Evolutionary conservation across 1,140 invertebrate species (phyloP), one percentile per base, ranked within the genome.

Genomic region (Drosophila dunni): DNA sequence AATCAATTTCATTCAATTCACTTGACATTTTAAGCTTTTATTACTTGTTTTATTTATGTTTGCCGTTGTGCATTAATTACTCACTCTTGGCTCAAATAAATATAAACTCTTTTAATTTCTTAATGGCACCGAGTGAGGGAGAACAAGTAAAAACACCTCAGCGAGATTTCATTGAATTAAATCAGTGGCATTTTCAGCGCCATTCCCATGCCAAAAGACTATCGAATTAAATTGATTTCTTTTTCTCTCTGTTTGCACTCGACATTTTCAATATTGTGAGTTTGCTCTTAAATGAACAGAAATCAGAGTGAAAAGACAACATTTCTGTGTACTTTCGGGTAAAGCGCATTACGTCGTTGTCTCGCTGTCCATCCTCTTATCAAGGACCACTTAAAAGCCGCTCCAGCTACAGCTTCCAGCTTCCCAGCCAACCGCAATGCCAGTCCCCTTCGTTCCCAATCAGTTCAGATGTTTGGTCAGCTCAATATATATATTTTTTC

Each of bases 381-480:
- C 82, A 88, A 79, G 82, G 67, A 86, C 79, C 79, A 85, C 82
- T 82, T 79, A 88, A 88, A 79, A 79, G 66, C 79, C 79, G 75
- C 58, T 53, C 7, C 64, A 68, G 62, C 56, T 58, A 20, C 17
- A 20, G 17, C 1, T 58, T 53, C 7, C 64, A 68, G 62, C 56
- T 58, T 9, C 51, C 44, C 51, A 58, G 2, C 3, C 63, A 50
- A 61, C 74, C 64, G 15, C 57, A 62, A 42, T 24, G n/a, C 15
- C 13, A 56, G 15, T 45, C n/a, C 24, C 7, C 1, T 45, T 9
- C 42, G 2, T 6, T 44, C n/a, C 42, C 33, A 29, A 29, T 29
- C 60, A 53, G 11, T 46, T 10, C 20, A 63, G 50, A 13, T 38
- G 45, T 44, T 58, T 70, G 40, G 46, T 38, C 48, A 10, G 48